Evolutionary conservation across 2,888 invertebrate species (phyloP).

Genomic region (Apoda limacodes): DNA sequence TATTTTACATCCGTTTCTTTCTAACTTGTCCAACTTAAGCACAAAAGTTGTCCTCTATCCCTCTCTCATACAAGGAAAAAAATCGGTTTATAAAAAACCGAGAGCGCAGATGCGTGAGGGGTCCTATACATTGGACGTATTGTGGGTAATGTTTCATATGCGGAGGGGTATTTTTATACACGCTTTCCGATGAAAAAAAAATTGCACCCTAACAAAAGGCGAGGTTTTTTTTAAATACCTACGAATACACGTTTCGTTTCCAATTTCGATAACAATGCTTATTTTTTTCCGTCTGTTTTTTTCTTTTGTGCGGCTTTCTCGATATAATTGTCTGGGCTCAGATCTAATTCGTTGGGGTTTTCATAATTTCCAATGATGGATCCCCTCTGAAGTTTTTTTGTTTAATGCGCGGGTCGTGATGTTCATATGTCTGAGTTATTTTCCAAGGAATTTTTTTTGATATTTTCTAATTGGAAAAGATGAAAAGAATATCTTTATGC

Average conservation of each 20-base stretch:
- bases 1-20: conserved; percentile 51
- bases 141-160: conserved; percentile 63
- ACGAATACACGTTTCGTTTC: conserved; percentile 52
- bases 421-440: conserved; percentile 34
- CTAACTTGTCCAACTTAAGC: too few relatives aligned
- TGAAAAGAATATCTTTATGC: neutral
- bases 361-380: too few relatives aligned
- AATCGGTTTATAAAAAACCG: conserved; percentile 62
- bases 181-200: conserved; percentile 50
- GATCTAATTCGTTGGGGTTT: conserved; percentile 43
- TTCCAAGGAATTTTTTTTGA: conserved; percentile 26
- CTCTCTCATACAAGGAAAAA: conserved; percentile 52
- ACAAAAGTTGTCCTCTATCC: conserved; percentile 30
- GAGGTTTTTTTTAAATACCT: conserved; percentile 57
- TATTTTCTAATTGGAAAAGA: conserved; percentile 3
- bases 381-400: too few relatives aligned
- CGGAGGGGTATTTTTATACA: conserved; percentile 57
- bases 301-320: conserved; percentile 37
- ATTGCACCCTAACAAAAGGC: conserved; percentile 50
- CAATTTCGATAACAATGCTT: conserved; percentile 68
- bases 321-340: conserved; percentile 51
- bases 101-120: conserved; percentile 50
- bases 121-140: conserved; percentile 53
- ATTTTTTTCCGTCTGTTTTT: conserved; percentile 38
- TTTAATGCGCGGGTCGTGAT: conserved; percentile 30